These are phyloP conservation scores for Cynodonichthys magdalenae DNA, from an alignment of 2,797 vertebrate genomes.

Conservation along the genomic window DNA sequence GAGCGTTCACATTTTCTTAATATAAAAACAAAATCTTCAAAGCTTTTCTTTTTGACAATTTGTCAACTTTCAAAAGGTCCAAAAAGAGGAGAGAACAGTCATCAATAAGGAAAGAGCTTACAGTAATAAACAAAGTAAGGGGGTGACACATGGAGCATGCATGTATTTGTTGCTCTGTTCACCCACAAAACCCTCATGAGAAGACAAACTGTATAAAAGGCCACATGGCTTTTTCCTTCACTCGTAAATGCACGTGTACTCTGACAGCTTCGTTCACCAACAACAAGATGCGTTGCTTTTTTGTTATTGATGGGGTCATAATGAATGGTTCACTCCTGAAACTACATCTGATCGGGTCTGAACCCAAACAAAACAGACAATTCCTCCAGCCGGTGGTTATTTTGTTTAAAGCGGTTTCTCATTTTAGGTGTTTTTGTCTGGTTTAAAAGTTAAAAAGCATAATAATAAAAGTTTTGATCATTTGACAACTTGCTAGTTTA, in stretches of 20 bases:
- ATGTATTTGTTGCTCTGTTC: conserved; percentile 62
- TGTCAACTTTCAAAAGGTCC: conserved; percentile 57
- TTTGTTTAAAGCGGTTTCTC: not conserved
- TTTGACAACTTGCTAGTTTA: conserved; percentile 4
- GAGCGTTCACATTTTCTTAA: conserved; percentile 75
- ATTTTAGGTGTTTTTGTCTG: not conserved
- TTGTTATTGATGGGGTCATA: conserved; percentile 17
- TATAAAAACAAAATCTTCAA: conserved; percentile 53
- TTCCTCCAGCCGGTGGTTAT: not conserved
- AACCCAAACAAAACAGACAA: conserved; percentile 31
- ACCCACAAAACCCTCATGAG: conserved; percentile 62
- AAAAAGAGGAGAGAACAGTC: conserved; percentile 59
- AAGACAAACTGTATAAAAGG: conserved; percentile 76
- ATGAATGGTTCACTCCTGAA: conserved; percentile 37
- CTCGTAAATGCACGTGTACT: conserved; percentile 60
- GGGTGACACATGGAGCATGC: conserved; percentile 75
- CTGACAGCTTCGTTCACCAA: conserved; percentile 55
- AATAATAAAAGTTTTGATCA: not conserved
- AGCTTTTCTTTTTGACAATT: conserved; percentile 42
- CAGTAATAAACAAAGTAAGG: conserved; percentile 77
- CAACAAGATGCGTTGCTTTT: conserved; percentile 64
- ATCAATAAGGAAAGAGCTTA: conserved; percentile 72
- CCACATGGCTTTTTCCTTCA: conserved; percentile 80
- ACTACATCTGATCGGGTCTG: conserved; percentile 6
- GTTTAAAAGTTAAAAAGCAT: not conserved